Evolutionary conservation across 2,888 invertebrate species (phyloP), one percentile per base, ranked within the genome.

Genomic region (Drosophila rubida): DNA sequence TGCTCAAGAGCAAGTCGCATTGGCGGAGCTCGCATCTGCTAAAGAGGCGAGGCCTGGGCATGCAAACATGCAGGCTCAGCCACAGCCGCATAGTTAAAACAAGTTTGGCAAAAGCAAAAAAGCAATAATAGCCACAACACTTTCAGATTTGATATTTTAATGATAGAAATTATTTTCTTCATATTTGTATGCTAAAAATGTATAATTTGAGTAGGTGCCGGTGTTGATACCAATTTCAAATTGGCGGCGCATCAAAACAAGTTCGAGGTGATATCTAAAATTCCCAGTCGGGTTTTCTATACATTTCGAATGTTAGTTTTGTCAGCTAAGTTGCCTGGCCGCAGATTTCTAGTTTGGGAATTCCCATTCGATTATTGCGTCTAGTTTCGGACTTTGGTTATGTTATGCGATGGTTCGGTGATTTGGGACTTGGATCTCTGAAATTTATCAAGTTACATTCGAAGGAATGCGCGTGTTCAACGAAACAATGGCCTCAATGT

Each of bases 271-370:
- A 64, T 51, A 60, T 48, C 64, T 45, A 44, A 79, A 79, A 69
- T 75, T 63, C 59, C 82, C 35, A 59, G 55, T 65, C 55, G 68
- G 48, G 37, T 75, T 78, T 81, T 70, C 67, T 74, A 67, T 59
- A 67, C 62, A 74, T 67, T 65, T 87, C 55, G n/a, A 66, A 49
- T 74, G 14, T 70, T 49, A 35, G 45, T 35, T 45, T 55, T 32
- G 22, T 23, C 39, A 53, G 30, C 30, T 51, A 13, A 41, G 37
- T 37, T 37, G 19, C 19, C 19, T 19, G 66, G 37, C 45, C 62
- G 30, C 54, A 74, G 37, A 72, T 87, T 84, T 88, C 68, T 88
- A 88, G 58, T 81, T 78, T 71, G 87, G 81, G 75, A 88, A 87
- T 88, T 87, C 87, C 81, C 81, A 69, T 63, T 48, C 74, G 78